Evolutionary conservation across 2,113 vertebrate genomes (phyloP), one percentile per base, ranked within the genome.

Genomic region (Varanus salvator): DNA sequence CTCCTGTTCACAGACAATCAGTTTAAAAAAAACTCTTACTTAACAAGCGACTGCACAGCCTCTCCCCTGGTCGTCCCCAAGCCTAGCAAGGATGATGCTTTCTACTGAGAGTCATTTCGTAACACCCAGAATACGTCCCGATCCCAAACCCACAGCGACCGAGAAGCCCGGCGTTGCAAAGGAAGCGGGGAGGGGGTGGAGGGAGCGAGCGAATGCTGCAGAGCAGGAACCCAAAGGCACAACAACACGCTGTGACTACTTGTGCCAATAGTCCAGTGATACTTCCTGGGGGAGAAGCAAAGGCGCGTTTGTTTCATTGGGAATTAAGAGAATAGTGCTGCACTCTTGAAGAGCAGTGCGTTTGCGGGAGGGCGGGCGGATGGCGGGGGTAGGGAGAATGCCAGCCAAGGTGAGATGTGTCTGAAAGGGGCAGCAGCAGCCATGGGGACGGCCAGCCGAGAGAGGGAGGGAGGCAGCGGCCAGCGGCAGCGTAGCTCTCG

Each of bases 191-290:
- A 19, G 17, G 15, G 60, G 60, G 11, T 15, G 91, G 88, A 38
- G 89, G 48, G 71, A 31, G 71, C 9, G 3, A 31, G 8, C 21
- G 48, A 52, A 29, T 27, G 57, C 75, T 87, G 85, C 85, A 48
- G 85, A 66, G 38, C 29, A 44, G 74, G 38, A 90, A 89, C 88
- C 91, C 87, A 88, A 87, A 83, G 87, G 50, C 11, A 57, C n/a
- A 31, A 72, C 31, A 34, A 66, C 44, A 64, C 14, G 86, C n/a
- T 44, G 57, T 21, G 80, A 85, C 87, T 90, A 85, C 87, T 90
- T 87, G 72, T 38, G 6, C 57, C 2, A 84, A n/a, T 76, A 90
- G 85, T 52, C 71, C 72, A 48, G 82, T 54, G 0, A 23, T 44
- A 15, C 3, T 77, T 69, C 60, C 75, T 4, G 4, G 29, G n/a